These are phyloP conservation scores for Colossoma macropomum DNA, from an alignment of 2,113 vertebrate species.

Conservation along the genomic window DNA sequence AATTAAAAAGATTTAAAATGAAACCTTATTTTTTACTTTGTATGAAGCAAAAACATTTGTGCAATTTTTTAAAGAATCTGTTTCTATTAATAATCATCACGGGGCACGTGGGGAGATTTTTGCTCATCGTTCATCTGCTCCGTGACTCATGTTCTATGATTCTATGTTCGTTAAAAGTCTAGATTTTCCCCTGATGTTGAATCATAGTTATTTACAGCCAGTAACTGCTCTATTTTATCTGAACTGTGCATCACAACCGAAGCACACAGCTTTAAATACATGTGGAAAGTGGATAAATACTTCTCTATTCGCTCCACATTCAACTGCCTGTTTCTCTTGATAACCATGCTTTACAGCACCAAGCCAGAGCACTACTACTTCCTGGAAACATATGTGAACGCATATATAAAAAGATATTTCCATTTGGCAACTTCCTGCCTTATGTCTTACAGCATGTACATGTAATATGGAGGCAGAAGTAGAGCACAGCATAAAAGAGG, in stretches of 20 bases:
- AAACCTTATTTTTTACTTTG: background rate
- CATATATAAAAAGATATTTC: conserved; percentile 9
- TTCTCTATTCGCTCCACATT: conserved; percentile 5
- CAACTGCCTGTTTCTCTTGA: conserved; percentile 1
- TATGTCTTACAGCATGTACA: conserved; percentile 9
- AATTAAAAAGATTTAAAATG: too few relatives aligned
- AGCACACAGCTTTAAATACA: background rate
- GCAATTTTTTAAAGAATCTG: background rate
- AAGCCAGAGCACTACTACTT: conserved; percentile 14
- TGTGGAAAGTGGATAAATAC: conserved; percentile 10
- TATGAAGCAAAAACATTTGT: background rate
- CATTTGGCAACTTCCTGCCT: conserved; percentile 41
- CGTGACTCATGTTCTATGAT: conserved; percentile 31
- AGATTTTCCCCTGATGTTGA: conserved; percentile 28
- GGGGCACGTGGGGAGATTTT: background rate
- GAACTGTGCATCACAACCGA: background rate
- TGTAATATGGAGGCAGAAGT: background rate
- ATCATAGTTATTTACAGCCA: conserved; percentile 33
- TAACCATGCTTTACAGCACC: background rate
- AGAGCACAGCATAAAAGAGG: too few relatives aligned
- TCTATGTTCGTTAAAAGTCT: conserved; percentile 30
- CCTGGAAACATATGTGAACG: conserved; percentile 31
- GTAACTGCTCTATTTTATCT: background rate
- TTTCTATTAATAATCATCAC: conserved; percentile 2
- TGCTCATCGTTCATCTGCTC: conserved; percentile 10